These are phyloP conservation scores for Phrynocephalus versicolor DNA, from an alignment of 2,113 vertebrate genomes.

Conservation along the genomic window DNA sequence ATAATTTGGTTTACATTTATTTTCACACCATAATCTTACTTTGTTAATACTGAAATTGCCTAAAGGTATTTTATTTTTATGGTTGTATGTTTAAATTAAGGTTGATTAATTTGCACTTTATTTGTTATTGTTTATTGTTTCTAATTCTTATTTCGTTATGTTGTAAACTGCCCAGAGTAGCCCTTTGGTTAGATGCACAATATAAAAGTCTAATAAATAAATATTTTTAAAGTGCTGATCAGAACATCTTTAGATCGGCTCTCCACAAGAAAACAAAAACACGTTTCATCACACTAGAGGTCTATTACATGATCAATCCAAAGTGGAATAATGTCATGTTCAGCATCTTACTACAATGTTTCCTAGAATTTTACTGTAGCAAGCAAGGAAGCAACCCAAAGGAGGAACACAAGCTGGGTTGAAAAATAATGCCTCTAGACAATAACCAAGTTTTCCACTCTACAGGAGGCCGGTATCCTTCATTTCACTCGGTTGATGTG, in stretches of 20 bases:
- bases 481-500: slow-evolving; percentile 14
- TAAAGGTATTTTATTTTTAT: too few relatives aligned
- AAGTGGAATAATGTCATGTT: not conserved
- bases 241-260: not conserved
- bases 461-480: slow-evolving; percentile 8
- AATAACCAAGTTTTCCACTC: slow-evolving; percentile 35
- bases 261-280: not conserved
- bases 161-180: too few relatives aligned
- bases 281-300: not conserved
- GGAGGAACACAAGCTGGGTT: not conserved
- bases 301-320: not conserved
- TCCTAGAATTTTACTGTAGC: not conserved
- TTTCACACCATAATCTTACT: too few relatives aligned
- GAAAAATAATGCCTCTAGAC: not conserved
- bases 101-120: too few relatives aligned
- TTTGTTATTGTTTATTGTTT: too few relatives aligned
- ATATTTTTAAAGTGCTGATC: not conserved
- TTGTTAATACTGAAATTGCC: too few relatives aligned
- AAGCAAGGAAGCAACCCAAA: not conserved
- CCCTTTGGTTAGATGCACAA: too few relatives aligned
- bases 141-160: too few relatives aligned
- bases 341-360: too few relatives aligned
- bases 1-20: too few relatives aligned
- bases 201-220: not conserved
- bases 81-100: too few relatives aligned